Evolutionary conservation across 2,888 invertebrate species (phyloP).

Genomic region (Meandrusa payeni): DNA sequence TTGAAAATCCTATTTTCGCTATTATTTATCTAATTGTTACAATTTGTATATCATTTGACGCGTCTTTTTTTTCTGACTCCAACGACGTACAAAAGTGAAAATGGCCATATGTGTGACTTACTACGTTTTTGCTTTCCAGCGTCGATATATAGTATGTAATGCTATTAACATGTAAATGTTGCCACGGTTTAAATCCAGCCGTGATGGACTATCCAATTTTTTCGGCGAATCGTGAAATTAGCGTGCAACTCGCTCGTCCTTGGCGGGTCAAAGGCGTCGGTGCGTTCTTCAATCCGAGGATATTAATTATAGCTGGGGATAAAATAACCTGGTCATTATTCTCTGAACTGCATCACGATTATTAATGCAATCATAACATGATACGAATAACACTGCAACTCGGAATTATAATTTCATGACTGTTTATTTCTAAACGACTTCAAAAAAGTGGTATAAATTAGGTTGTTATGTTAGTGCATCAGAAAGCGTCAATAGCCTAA

Average conservation of each 20-base stretch:
- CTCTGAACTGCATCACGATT: slow-evolving; percentile 52
- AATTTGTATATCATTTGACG: too few relatives aligned
- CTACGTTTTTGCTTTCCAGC: too few relatives aligned
- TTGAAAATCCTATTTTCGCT: too few relatives aligned
- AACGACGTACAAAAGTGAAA: too few relatives aligned
- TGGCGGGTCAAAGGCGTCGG: slow-evolving; percentile 48
- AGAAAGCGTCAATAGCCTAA: too few relatives aligned
- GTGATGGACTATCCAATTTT: slow-evolving; percentile 36
- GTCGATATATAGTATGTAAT: too few relatives aligned
- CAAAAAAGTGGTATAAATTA: too few relatives aligned
- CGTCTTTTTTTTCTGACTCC: too few relatives aligned
- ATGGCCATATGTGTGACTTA: too few relatives aligned
- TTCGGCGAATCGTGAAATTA: slow-evolving; percentile 54
- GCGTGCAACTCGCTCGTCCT: slow-evolving; percentile 46
- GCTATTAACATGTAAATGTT: slow-evolving; percentile 33
- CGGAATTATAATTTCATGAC: slow-evolving; percentile 36
- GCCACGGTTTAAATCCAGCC: slow-evolving; percentile 39
- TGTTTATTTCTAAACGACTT: too few relatives aligned
- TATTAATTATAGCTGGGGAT: slow-evolving; percentile 57
- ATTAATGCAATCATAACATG: slow-evolving; percentile 51
- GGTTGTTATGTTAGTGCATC: slow-evolving; percentile 1
- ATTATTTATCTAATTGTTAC: too few relatives aligned
- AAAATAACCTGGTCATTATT: slow-evolving; percentile 65
- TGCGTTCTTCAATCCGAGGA: slow-evolving; percentile 42
- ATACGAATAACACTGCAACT: slow-evolving; percentile 49